These are phyloP conservation scores for Elgaria multicarinata DNA, from an alignment of 2,113 vertebrate species.

Conservation along the genomic window DNA sequence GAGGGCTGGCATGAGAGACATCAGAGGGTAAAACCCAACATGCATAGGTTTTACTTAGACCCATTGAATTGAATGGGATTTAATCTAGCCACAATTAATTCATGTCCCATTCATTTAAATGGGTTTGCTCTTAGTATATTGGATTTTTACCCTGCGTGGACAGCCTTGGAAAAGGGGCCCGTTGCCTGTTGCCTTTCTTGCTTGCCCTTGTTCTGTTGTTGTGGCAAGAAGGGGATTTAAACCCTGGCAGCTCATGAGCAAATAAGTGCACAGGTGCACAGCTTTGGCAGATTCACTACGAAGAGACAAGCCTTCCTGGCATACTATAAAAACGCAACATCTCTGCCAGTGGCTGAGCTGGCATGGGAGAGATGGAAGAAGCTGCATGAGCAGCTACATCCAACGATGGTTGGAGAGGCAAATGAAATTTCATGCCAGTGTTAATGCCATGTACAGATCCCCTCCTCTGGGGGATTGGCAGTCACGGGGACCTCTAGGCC, in stretches of 20 bases:
- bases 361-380: conserved; percentile 65
- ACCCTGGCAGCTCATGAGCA: conserved; percentile 68
- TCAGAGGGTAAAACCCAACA: too few relatives aligned
- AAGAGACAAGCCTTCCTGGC: conserved; percentile 42
- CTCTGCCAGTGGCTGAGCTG: conserved; percentile 81
- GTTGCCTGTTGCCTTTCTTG: not conserved
- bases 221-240: conserved; percentile 66
- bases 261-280: conserved; percentile 75
- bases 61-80: too few relatives aligned
- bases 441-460: not conserved
- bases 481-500: not conserved
- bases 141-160: too few relatives aligned
- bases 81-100: too few relatives aligned
- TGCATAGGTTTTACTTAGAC: too few relatives aligned
- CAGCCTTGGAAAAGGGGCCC: too few relatives aligned
- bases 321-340: conserved; percentile 60
- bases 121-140: too few relatives aligned
- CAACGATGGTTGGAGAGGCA: too few relatives aligned
- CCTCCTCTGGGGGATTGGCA: not conserved
- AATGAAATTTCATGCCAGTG: conserved; percentile 54
- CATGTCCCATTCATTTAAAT: too few relatives aligned
- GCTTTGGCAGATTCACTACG: conserved; percentile 74
- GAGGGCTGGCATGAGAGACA: not conserved
- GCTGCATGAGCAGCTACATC: conserved; percentile 72
- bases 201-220: conserved; percentile 48